Base-by-base conservation (phyloP, 2,888 invertebrate species). In the Caenorhabditis sulstoni region DNA sequence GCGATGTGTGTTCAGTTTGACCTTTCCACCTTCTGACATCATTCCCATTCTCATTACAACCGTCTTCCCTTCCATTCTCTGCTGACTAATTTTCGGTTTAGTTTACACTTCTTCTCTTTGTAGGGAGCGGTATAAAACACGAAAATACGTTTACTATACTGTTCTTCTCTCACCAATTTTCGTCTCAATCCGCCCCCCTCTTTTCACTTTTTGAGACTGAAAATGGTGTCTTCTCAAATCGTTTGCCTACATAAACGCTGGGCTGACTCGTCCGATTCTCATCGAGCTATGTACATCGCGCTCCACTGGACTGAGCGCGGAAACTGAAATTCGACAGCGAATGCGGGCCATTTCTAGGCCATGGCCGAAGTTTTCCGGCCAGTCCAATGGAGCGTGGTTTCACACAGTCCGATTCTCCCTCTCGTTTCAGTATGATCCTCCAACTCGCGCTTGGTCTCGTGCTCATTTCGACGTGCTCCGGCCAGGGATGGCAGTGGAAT, bases 401-500 rank as follows among this genome's bases (percentile, higher is more conserved):
- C n/a, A n/a, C n/a, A n/a, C n/a, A n/a, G n/a, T n/a, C n/a, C n/a
- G n/a, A n/a, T n/a, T n/a, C 4, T 29, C 29, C 29, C 7, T 29
- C 29, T 29, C 7, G 29, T 29, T 29, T 29, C 29, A 29, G 29
- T 7, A 71, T 62, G 4, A 62, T 71, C 62, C 41, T 16, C 14
- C 41, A 5, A 18, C 62, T 71, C 23, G 49, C 64, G 11, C 49
- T 73, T 16, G 64, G 29, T 7, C 29, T 41, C 44, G 57, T 73
- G 14, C 22, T 73, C 12, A 65, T 73, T 37, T 20, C 57, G 16
- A 57, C 41, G 39, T 57, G 61, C 20, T 35, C 55, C 29, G 70
- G 47, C 12, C 79, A 79, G 45, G 74, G 74, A 12, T 79, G 79
- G 79, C 79, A 79, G 62, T 79, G 64, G 64, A 74, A 79, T 41